A percentile compares a stretch with the other conserved stretches of the same genome.
Conservation (phyloP, 2,888 invertebrate genomes). For the Meandrusa payeni region DNA sequence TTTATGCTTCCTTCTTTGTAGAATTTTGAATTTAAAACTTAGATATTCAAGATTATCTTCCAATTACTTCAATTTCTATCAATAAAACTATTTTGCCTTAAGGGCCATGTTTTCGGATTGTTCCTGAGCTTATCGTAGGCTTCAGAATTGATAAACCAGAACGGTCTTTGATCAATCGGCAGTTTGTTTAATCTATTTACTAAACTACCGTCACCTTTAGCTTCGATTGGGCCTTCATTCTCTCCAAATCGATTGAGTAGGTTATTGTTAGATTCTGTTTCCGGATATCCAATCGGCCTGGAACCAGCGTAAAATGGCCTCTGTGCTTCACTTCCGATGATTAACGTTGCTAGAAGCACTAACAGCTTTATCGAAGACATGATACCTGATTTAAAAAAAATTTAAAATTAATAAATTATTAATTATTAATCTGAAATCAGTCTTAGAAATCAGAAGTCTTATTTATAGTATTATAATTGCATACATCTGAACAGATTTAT, state of each 20-base stretch:
- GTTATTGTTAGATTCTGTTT: slow-evolving; percentile 55
- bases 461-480: no score
- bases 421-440: no score
- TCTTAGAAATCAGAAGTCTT: no score
- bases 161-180: slow-evolving; percentile 83
- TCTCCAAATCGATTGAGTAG: slow-evolving; percentile 69
- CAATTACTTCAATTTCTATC: background rate
- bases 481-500: no score
- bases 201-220: slow-evolving; percentile 77
- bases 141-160: slow-evolving; percentile 83
- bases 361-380: slow-evolving; percentile 5
- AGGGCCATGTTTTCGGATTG: slow-evolving; percentile 45
- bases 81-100: slow-evolving; percentile 37
- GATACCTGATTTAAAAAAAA: no score
- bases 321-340: slow-evolving; percentile 57
- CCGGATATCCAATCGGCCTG: slow-evolving; percentile 81
- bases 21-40: no score
- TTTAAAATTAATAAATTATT: no score
- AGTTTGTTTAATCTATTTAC: slow-evolving; percentile 77
- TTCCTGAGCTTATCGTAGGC: slow-evolving; percentile 78
- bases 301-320: slow-evolving; percentile 84
- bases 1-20: no score
- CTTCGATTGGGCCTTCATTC: slow-evolving; percentile 76
- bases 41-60: no score
- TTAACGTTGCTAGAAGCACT: slow-evolving; percentile 17